Evolutionary conservation across 2,888 invertebrate genomes (phyloP), one percentile per base, ranked within the genome.

Genomic region (Caenorhabditis sp.): DNA sequence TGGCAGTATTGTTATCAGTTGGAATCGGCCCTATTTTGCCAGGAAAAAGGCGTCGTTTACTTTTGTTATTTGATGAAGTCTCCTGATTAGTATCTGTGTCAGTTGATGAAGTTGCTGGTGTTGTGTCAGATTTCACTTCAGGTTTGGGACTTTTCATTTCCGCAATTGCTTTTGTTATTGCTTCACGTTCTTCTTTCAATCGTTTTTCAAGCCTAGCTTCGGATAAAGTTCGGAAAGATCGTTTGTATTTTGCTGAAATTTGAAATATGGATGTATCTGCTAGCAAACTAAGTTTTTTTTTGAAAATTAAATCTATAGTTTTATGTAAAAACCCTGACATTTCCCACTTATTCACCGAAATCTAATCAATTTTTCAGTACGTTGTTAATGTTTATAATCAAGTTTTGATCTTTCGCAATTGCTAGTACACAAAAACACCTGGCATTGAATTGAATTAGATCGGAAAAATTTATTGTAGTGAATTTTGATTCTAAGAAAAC

Each of bases 11-110:
- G 5, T 56, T 63, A 27, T 60, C 59, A 57, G 70, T 56, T 58
- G 70, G 59, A 65, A 70, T 65, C 61, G 70, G 70, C 43, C 65
- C 70, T 65, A 70, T 66, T 65, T 70, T 70, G 62, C 61, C 17
- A 14, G 43, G 17, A 7, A 43, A 43, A 43, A 43, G 59, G 49
- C 59, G 65, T 66, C 65, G 50, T 59, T 59, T 59, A 58, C 53
- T 70, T 54, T 70, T 65, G 62, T 62, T 66, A 62, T 58, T 70
- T 25, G 23, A 60, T 17, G 38, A 64, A 53, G 61, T 59, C 36
- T 63, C 59, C 31, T 49, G 54, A 68, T 63, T 56, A 53, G 49
- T 31, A 26, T 26, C 26, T 59, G 53, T 53, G 27, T 54, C 63
- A 25, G 58, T 63, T 43, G 59, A 59, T 63, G 68, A 56, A 5